Base-by-base conservation (phyloP, 1,140 invertebrate genomes). In the Brachionus manjavacas region DNA sequence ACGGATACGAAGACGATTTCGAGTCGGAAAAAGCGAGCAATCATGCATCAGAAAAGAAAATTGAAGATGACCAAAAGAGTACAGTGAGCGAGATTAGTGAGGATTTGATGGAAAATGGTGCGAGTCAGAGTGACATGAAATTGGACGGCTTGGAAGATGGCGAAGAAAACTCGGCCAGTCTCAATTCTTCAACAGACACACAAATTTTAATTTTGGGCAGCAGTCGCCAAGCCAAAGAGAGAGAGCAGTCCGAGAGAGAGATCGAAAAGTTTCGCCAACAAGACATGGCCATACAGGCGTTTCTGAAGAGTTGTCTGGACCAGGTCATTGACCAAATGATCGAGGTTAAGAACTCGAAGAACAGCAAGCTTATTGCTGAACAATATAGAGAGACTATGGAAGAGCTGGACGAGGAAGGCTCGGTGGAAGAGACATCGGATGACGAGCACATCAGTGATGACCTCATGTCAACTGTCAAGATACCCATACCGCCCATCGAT, bases 121-220 rank as follows among this genome's bases (percentile, higher is more conserved):
- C 23, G 0, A 81, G 35, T 60, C 49, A 43, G 14, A 60, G 16
- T 11, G 23, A 81, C 31, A 68, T 64, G 9, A 64, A 81, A 28
- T 64, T 60, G 41, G 49, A 64, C 11, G 52, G 64, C 14, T 11
- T 64, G 12, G 79, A 81, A 23, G 52, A 81, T 11, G n/a, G 11
- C 25, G 55, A 55, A 6, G 64, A 68, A 11, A 68, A 64, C 14
- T 81, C 79, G n/a, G 28, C 20, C 23, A 81, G 35, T 41, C 25
- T 28, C 11, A 25, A 76, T 11, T 81, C 79, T 3, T 81, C 79
- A 1, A 81, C 79, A 12, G 79, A 81, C 11, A 81, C 79, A 4
- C 79, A 81, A 81, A 81, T 81, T 64, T 81, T 81, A 16, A 64
- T 64, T 2, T 12, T 81, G 9, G 64, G 64, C 35, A 68, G 52